Percentiles rank a stretch among this genome's conserved stretches.
phyloP scores from a whole-genome alignment of 2,113 vertebrate species.

The Tupaia chinensis region DNA sequence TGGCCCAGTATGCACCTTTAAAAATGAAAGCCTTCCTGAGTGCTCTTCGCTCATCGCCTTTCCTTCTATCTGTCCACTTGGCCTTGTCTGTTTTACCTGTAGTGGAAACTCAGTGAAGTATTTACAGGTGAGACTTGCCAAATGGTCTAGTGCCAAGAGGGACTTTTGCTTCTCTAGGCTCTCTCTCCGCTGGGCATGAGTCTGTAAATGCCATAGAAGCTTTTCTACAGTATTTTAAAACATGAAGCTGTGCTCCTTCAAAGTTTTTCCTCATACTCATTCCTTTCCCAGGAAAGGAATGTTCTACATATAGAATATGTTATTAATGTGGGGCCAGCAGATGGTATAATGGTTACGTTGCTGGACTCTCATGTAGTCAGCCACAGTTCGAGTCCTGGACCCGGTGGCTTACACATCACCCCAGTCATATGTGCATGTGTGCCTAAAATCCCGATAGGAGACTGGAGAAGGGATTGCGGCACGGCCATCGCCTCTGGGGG shows the following conservation, averaged over 20 bases:
- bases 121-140: conserved; percentile 3
- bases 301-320: neutral
- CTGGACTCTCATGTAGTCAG: no score
- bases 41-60: conserved; percentile 37
- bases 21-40: neutral
- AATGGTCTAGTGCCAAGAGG: neutral
- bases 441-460: no score
- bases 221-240: conserved; percentile 25
- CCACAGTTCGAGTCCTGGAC: no score
- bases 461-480: no score
- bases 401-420: no score
- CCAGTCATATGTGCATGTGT: no score
- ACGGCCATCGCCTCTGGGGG: no score
- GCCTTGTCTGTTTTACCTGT: neutral
- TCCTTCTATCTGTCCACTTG: neutral
- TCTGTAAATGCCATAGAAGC: neutral
- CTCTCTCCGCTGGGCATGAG: neutral
- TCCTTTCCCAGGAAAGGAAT: neutral
- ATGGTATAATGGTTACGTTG: no score
- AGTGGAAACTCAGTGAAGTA: neutral
- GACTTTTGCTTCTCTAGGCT: neutral
- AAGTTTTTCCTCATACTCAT: conserved; percentile 7
- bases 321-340: no score
- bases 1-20: neutral
- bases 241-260: neutral